Base-by-base conservation (phyloP, 1,140 invertebrate genomes). In the Macrobrachium rosenbergii region DNA sequence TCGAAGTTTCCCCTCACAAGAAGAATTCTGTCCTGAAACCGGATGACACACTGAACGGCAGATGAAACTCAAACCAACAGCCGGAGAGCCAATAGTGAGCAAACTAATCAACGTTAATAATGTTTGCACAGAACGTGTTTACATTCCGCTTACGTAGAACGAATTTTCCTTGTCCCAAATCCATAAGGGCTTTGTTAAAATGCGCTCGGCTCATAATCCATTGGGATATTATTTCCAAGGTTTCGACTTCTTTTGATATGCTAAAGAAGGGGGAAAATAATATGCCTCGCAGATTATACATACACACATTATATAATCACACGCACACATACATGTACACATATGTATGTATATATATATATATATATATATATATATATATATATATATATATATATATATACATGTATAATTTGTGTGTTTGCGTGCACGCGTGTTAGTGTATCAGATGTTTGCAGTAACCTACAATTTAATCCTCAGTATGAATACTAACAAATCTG, bases 381-480 rank as follows among this genome's bases (percentile, higher is more conserved):
- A 73, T 73, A 73, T 7, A 73, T 73, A 73, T 73, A 73, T 73
- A 73, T 73, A 73, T 73, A 73, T 73, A 73, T 7, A 73, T 73
- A 73, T 2, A 73, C 5, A 37, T 7, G 2, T n/a, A 73, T 2
- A 73, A 73, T n/a, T 21, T 73, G 16, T 73, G 2, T 21, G 28
- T 73, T 2, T n/a, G 28, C 28, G 3, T 3, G 28, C 3, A 7
- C 14, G 21, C 2, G 28, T 21, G 28, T 21, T 3, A 73, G 14
- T 19, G 19, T 21, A 21, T 19, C 16, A 73, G 19, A 37, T 5
- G 21, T 73, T 2, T 73, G 14, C 21, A 21, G 19, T 21, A 19
- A 2, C 28, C 2, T 37, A 37, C 28, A 73, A 43, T 2, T 73
- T 17, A 43, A 73, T 5, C 10, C 28, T 73, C 16, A 23, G 16